Conservation (phyloP, 2,113 vertebrate genomes). For the Poeciliopsis prolifica region DNA sequence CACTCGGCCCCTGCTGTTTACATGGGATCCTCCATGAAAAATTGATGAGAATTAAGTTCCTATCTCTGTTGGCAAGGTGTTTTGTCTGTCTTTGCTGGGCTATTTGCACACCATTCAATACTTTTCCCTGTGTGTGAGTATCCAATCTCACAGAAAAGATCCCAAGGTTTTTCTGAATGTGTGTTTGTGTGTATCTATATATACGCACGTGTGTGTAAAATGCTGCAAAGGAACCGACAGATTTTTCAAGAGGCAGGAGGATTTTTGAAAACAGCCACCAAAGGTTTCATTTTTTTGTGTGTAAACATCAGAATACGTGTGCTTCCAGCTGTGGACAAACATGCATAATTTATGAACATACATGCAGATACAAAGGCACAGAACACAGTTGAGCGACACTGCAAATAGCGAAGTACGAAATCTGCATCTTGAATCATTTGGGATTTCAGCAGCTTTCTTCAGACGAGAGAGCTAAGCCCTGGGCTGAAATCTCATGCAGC, state of each 20-base stretch:
- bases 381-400: background rate
- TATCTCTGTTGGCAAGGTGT: constrained; percentile 4
- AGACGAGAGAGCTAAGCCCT: constrained; percentile 46
- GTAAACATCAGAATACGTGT: background rate
- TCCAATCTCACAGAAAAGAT: constrained; percentile 28
- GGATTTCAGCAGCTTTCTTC: constrained; percentile 52
- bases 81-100: constrained; percentile 26
- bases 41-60: constrained; percentile 48
- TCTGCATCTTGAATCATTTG: constrained; percentile 34
- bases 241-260: constrained; percentile 8
- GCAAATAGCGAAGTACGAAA: constrained; percentile 33
- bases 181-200: background rate
- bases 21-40: constrained; percentile 38
- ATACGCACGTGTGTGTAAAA: background rate
- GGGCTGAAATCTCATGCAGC: constrained; percentile 50
- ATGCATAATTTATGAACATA: constrained; percentile 38
- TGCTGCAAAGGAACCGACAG: constrained; percentile 48
- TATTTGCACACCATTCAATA: constrained; percentile 28
- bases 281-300: background rate
- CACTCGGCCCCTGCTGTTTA: constrained; percentile 38
- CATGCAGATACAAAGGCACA: background rate
- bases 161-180: constrained; percentile 10
- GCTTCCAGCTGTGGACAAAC: constrained; percentile 8
- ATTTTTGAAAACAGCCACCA: background rate
- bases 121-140: constrained; percentile 21